Evolutionary conservation across 2,888 invertebrate genomes (phyloP).

Genomic region (Loripinus fragilis): DNA sequence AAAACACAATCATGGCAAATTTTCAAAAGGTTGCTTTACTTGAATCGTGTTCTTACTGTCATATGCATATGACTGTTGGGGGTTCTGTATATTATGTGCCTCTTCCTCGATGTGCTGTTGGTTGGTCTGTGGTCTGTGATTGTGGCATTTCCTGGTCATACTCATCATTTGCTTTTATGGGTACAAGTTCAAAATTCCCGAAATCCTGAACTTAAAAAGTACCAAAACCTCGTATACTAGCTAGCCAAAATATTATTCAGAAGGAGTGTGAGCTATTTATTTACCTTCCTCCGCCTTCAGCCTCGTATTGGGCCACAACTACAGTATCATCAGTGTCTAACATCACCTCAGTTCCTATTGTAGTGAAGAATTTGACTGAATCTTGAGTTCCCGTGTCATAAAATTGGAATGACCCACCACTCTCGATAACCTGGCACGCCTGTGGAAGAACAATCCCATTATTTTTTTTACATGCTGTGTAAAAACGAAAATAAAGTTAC

Average conservation of each 20-base stretch:
- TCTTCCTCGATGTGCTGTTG: too few relatives aligned
- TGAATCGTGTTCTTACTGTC: too few relatives aligned
- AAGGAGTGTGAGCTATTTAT: neutral
- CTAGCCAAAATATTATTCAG: too few relatives aligned
- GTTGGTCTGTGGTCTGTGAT: too few relatives aligned
- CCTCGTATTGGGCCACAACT: conserved; percentile 47
- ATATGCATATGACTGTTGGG: too few relatives aligned
- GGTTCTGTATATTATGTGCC: too few relatives aligned
- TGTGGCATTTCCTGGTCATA: too few relatives aligned
- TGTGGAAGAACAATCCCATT: neutral
- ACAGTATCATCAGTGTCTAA: conserved; percentile 34
- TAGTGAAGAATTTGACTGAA: conserved; percentile 45
- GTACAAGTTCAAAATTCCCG: too few relatives aligned
- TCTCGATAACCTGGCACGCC: conserved; percentile 54
- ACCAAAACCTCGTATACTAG: too few relatives aligned
- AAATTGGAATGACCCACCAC: conserved; percentile 33
- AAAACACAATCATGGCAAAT: neutral
- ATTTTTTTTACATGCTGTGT: conserved; percentile 43
- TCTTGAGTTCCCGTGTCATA: conserved; percentile 54
- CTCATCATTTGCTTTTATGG: too few relatives aligned
- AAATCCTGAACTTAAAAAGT: too few relatives aligned
- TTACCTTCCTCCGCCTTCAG: conserved; percentile 45
- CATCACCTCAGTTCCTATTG: conserved; percentile 27
- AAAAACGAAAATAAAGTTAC: conserved; percentile 37
- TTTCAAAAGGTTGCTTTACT: too few relatives aligned